Conservation (phyloP, 2,113 vertebrate species). For the Ursus arctos region DNA sequence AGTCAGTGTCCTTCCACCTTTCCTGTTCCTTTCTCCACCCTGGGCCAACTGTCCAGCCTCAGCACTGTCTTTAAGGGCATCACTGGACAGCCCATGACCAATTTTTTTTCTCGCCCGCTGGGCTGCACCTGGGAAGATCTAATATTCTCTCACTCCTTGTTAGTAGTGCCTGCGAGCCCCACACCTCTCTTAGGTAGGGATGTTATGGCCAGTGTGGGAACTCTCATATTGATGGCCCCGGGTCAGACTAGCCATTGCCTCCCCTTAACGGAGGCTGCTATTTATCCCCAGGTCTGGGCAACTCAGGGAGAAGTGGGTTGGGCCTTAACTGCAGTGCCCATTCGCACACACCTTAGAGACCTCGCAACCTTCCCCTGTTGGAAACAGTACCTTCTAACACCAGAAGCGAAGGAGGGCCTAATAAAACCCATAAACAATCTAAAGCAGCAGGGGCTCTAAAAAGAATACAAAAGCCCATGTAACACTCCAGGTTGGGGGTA, state of each 20-base stretch:
- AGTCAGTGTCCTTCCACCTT: not conserved
- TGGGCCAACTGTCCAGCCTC: not conserved
- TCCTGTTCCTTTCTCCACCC: not conserved
- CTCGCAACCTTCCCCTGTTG: not conserved
- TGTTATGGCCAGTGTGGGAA: not conserved
- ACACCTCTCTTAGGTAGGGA: not conserved
- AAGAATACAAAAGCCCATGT: no score
- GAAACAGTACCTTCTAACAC: not conserved
- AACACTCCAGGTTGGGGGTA: not conserved
- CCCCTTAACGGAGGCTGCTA: not conserved
- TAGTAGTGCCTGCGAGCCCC: not conserved
- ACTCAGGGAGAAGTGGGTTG: not conserved
- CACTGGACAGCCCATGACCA: not conserved
- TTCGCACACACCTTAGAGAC: not conserved
- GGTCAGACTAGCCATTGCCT: not conserved
- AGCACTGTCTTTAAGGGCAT: not conserved
- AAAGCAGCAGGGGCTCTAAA: no score
- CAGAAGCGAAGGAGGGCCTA: not conserved
- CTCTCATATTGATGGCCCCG: not conserved
- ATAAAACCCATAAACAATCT: no score
- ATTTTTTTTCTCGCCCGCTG: not conserved
- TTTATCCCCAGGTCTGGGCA: not conserved
- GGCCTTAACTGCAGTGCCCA: not conserved
- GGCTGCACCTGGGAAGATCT: not conserved
- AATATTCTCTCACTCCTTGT: not conserved